phyloP scores from a whole-genome alignment of 2,888 invertebrate genomes.

The Aquatica leii region DNA sequence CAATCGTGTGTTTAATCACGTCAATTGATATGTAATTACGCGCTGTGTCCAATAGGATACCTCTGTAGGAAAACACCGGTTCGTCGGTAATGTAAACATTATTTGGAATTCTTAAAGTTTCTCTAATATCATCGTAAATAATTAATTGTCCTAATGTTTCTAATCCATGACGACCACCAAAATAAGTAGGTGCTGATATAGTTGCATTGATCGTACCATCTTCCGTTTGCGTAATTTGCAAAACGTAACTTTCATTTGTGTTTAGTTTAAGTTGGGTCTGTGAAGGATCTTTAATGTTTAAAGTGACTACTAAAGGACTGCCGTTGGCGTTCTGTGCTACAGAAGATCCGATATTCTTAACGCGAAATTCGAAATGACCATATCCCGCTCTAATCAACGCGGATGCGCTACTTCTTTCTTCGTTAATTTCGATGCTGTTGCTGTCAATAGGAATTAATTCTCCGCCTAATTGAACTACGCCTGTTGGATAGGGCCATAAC shows the following conservation, averaged over 20 bases:
- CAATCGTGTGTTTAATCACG: conserved; percentile 78
- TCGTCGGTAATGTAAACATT: conserved; percentile 74
- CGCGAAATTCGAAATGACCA: conserved; percentile 43
- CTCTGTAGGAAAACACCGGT: conserved; percentile 89
- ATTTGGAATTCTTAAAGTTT: conserved; percentile 69
- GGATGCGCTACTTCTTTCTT: conserved; percentile 48
- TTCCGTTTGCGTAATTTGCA: conserved; percentile 59
- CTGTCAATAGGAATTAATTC: conserved; percentile 63
- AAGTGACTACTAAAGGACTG: conserved; percentile 56
- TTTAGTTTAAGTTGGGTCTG: conserved; percentile 60
- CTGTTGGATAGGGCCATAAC: conserved; percentile 73
- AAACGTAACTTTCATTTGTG: conserved; percentile 68
- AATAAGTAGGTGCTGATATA: conserved; percentile 68
- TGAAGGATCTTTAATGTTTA: conserved; percentile 51
- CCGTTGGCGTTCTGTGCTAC: conserved; percentile 53
- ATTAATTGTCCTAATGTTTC: conserved; percentile 75
- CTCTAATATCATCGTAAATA: conserved; percentile 70
- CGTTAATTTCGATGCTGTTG: conserved; percentile 64
- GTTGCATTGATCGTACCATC: conserved; percentile 65
- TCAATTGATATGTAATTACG: conserved; percentile 84
- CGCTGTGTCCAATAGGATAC: conserved; percentile 88
- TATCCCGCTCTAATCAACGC: conserved; percentile 49
- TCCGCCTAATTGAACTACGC: conserved; percentile 65
- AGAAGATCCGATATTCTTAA: conserved; percentile 38
- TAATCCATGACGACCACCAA: conserved; percentile 73